Evolutionary conservation across 2,888 invertebrate genomes (phyloP).

Genomic region (Carpatolechia fugitivella): DNA sequence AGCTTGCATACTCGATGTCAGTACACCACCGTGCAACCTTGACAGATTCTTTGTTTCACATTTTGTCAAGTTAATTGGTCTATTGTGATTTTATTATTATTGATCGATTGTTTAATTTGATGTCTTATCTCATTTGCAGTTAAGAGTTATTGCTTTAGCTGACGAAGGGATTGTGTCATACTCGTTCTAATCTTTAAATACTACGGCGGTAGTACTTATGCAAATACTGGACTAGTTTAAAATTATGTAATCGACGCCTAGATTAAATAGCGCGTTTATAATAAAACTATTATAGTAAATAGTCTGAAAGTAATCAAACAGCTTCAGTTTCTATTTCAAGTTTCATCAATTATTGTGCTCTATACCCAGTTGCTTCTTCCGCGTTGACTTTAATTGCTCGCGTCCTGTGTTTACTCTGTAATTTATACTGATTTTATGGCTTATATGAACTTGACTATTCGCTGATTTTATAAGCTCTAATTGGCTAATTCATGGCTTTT

Average conservation of each 20-base stretch:
- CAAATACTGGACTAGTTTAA: neutral
- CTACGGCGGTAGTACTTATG: constrained; percentile 5
- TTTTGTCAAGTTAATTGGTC: constrained; percentile 60
- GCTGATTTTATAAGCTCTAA: neutral
- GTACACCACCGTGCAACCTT: constrained; percentile 35
- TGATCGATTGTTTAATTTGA: constrained; percentile 42
- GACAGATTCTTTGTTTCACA: constrained; percentile 48
- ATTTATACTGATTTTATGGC: constrained; percentile 22
- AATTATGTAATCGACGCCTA: constrained; percentile 4
- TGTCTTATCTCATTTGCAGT: constrained; percentile 35
- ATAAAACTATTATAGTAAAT: constrained; percentile 15
- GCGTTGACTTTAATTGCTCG: constrained; percentile 50
- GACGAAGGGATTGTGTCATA: constrained; percentile 24
- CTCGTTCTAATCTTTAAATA: constrained; percentile 3
- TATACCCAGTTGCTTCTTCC: constrained; percentile 55
- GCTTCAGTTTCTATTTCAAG: constrained; percentile 45
- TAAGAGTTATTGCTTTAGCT: constrained; percentile 32
- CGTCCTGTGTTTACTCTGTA: constrained; percentile 49
- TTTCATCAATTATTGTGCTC: constrained; percentile 51
- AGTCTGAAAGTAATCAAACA: constrained; percentile 40
- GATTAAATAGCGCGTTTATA: constrained; percentile 8
- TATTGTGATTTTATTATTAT: constrained; percentile 56
- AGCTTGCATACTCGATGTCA: neutral
- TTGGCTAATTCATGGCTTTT: neutral
- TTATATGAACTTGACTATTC: constrained; percentile 8